A percentile compares a stretch with the other conserved stretches of the same genome.
Conservation (phyloP, 1,140 invertebrate species). For the Sycophaga agraensis region DNA sequence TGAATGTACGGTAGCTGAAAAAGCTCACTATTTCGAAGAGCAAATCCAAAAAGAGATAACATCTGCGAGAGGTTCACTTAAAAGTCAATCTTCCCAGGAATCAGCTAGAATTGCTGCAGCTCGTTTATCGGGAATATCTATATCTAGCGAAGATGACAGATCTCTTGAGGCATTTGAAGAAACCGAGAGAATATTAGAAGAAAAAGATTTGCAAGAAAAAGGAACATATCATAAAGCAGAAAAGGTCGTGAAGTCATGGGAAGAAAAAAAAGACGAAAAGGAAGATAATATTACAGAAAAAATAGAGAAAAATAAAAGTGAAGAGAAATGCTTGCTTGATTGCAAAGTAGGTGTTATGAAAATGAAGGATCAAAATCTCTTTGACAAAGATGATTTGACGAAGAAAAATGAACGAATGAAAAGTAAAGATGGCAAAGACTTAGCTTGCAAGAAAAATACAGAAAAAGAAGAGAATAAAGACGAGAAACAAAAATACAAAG, state of each 20-base stretch:
- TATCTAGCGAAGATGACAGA: conserved; percentile 16
- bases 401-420: conserved; percentile 15
- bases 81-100: conserved; percentile 31
- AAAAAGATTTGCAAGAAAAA: neutral
- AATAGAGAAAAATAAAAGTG: neutral
- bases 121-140: conserved; percentile 23
- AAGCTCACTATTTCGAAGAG: conserved; percentile 56
- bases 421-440: conserved; percentile 23
- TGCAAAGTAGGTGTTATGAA: neutral
- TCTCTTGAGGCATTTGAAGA: conserved; percentile 20
- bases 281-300: conserved; percentile 16
- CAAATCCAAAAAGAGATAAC: conserved; percentile 53
- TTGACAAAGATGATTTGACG: neutral
- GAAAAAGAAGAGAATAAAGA: conserved; percentile 23
- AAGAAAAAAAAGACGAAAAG: conserved; percentile 20
- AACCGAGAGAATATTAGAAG: conserved; percentile 12
- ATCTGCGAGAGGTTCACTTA: conserved; percentile 26
- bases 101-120: neutral
- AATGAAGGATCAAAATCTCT: neutral
- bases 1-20: conserved; percentile 56
- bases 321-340: neutral
- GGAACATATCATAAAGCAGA: neutral
- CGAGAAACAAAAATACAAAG: conserved; percentile 6
- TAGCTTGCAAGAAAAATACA: conserved; percentile 3
- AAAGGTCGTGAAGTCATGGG: neutral